Evolutionary conservation across 2,888 invertebrate species (phyloP).

Genomic region (Danaus chrysippus): DNA sequence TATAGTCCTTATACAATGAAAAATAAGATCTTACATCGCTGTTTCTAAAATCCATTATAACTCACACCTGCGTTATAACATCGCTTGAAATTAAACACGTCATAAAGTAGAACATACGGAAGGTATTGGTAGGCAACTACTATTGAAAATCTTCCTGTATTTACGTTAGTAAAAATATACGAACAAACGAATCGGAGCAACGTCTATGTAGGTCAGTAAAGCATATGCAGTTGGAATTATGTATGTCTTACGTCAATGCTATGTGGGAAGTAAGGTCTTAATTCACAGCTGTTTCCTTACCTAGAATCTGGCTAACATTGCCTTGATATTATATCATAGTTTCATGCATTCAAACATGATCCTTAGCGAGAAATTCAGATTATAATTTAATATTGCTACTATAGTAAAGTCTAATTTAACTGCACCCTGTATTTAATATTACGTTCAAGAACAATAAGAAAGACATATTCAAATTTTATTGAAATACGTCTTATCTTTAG

Average conservation of each 20-base stretch:
- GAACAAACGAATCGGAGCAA: conserved; percentile 25
- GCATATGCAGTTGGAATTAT: conserved; percentile 39
- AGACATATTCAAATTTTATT: too few relatives aligned
- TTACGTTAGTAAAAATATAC: conserved; percentile 31
- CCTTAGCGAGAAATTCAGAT: too few relatives aligned
- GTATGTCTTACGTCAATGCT: conserved; percentile 40
- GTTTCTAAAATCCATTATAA: conserved; percentile 5
- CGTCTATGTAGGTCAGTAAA: conserved; percentile 32
- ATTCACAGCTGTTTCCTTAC: conserved; percentile 8
- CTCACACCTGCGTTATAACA: conserved; percentile 18
- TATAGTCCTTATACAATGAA: background rate
- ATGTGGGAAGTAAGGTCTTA: conserved; percentile 17
- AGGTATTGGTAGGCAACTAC: conserved; percentile 26
- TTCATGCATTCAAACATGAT: too few relatives aligned
- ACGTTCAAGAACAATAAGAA: too few relatives aligned
- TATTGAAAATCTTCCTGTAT: conserved; percentile 33
- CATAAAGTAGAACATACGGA: conserved; percentile 22
- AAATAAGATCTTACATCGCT: conserved; percentile 15
- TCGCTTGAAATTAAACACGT: conserved; percentile 23
- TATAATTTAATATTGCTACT: too few relatives aligned
- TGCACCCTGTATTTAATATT: too few relatives aligned
- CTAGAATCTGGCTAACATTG: background rate
- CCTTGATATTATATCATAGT: background rate
- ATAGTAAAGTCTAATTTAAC: too few relatives aligned
- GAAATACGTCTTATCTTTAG: too few relatives aligned